A percentile compares a stretch with the other conserved stretches of the same genome.
Conservation (phyloP, 1,140 invertebrate species). For the Ostrea edulis region DNA sequence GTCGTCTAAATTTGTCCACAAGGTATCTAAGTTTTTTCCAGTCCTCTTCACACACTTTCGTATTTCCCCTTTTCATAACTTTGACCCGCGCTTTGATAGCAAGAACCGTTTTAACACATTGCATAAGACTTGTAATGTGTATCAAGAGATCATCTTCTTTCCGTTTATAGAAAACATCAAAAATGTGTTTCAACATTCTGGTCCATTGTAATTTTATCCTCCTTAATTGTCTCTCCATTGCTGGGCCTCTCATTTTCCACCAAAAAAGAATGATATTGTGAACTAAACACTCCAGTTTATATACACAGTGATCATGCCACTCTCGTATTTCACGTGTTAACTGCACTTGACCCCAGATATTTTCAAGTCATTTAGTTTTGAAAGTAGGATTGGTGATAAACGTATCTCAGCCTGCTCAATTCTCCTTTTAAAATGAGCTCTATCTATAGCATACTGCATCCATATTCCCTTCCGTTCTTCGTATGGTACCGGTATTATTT, state of each 20-base stretch:
- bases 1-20: not conserved
- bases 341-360: slow-evolving; percentile 12
- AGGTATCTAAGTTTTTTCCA: not conserved
- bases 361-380: slow-evolving; percentile 34
- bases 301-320: not conserved
- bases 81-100: not conserved
- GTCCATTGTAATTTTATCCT: slow-evolving; percentile 20
- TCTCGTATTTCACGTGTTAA: not conserved
- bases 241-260: not conserved
- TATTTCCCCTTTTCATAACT: slow-evolving; percentile 18
- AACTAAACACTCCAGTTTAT: not conserved
- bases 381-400: slow-evolving; percentile 19
- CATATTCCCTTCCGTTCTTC: slow-evolving; percentile 41
- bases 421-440: slow-evolving; percentile 40
- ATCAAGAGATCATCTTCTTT: not conserved
- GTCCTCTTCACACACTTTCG: not conserved
- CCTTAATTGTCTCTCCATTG: slow-evolving; percentile 26
- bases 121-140: slow-evolving; percentile 18
- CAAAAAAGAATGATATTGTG: no score
- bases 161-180: not conserved
- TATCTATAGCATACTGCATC: slow-evolving; percentile 43
- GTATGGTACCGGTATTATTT: slow-evolving; percentile 10
- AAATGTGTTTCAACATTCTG: slow-evolving; percentile 2
- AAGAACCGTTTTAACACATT: not conserved
- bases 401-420: slow-evolving; percentile 29